Evolutionary conservation across 2,113 vertebrate genomes (phyloP).

Genomic region (Hypanus sabinus): DNA sequence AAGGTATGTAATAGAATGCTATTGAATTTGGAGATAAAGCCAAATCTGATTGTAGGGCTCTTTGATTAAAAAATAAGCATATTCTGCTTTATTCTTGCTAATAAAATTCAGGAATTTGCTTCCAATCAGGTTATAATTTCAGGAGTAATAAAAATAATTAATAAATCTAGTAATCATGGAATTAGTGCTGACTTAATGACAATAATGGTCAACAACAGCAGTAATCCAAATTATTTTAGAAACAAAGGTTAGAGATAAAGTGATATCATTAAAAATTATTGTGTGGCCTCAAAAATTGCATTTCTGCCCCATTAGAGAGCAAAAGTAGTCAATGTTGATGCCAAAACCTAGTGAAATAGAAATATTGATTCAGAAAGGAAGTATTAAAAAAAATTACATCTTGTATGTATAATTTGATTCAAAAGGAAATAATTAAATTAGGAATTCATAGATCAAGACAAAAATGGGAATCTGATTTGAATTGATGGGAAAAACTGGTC

Average conservation of each 20-base stretch:
- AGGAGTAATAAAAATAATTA: neutral
- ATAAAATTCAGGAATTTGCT: neutral
- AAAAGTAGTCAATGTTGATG: neutral
- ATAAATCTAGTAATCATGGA: neutral
- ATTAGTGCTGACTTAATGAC: neutral
- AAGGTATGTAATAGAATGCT: neutral
- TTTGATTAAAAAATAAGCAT: neutral
- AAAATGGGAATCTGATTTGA: no score
- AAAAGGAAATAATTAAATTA: no score
- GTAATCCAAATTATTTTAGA: neutral
- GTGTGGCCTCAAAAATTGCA: no score
- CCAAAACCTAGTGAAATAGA: no score
- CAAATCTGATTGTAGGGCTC: neutral
- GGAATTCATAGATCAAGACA: no score
- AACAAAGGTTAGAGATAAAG: neutral
- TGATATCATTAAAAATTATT: neutral
- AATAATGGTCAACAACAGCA: neutral
- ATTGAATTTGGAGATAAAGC: slow-evolving; percentile 1
- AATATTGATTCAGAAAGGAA: no score
- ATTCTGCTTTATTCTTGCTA: neutral
- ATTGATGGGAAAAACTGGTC: no score
- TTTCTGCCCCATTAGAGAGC: neutral
- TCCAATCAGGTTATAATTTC: neutral
- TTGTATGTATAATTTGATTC: no score
- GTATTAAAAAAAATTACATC: no score